Evolutionary conservation across 2,888 invertebrate species (phyloP).

Genomic region (Andrena flavipes): DNA sequence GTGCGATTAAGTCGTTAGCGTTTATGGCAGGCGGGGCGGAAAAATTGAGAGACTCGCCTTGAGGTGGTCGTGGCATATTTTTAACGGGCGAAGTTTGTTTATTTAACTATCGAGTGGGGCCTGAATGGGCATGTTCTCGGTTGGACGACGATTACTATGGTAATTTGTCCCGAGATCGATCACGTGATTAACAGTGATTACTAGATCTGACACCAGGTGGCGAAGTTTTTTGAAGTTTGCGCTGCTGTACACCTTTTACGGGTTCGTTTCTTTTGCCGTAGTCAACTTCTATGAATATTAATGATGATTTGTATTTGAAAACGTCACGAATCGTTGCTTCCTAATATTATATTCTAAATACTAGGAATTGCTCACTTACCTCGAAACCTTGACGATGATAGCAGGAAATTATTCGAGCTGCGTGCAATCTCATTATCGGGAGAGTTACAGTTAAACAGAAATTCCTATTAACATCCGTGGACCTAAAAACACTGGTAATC

Average conservation of each 20-base stretch:
- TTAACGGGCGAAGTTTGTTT: slow-evolving; percentile 32
- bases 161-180: slow-evolving; percentile 27
- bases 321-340: not conserved
- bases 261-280: not conserved
- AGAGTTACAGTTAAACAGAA: not conserved
- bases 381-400: not conserved
- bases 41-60: slow-evolving; percentile 25
- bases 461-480: not conserved
- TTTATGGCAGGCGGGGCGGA: slow-evolving; percentile 39
- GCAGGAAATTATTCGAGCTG: not conserved
- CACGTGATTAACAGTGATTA: slow-evolving; percentile 30
- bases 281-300: not conserved
- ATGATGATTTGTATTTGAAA: not conserved
- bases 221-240: too few species aligned
- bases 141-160: slow-evolving; percentile 48
- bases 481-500: not conserved
- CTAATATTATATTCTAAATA: not conserved
- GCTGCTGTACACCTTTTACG: not conserved
- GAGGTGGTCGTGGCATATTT: slow-evolving; percentile 12
- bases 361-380: slow-evolving; percentile 22
- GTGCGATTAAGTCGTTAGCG: slow-evolving; percentile 62
- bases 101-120: not conserved
- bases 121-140: slow-evolving; percentile 3
- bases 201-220: slow-evolving; percentile 21
- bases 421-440: slow-evolving; percentile 6